Percentiles rank a stretch among this genome's conserved stretches.
Conservation (phyloP, 2,113 vertebrate species). For the Hoplias malabaricus region DNA sequence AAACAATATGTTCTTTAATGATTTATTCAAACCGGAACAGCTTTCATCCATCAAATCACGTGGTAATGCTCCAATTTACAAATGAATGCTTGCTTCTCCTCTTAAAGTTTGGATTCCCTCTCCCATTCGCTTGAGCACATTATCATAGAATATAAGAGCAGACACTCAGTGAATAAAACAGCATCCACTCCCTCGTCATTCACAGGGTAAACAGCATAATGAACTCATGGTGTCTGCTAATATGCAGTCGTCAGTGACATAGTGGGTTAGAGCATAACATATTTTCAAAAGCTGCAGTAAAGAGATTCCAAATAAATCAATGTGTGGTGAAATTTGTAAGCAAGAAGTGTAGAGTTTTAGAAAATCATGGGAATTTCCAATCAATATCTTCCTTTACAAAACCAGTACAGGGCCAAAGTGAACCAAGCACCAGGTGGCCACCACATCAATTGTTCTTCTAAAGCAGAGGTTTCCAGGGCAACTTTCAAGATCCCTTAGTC, state of each 20-base stretch:
- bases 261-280: background rate
- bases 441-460: background rate
- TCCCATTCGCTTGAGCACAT: background rate
- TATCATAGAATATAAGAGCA: constrained; percentile 1
- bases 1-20: background rate
- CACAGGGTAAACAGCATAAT: constrained; percentile 10
- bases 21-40: background rate
- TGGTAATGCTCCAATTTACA: background rate
- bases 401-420: background rate
- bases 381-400: background rate
- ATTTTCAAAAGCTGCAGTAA: background rate
- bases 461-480: background rate
- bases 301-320: background rate
- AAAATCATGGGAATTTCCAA: background rate
- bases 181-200: background rate
- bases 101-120: background rate
- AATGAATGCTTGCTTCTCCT: background rate
- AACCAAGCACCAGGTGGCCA: background rate
- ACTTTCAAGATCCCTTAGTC: background rate
- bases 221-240: background rate
- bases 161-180: background rate
- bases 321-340: background rate
- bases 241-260: background rate
- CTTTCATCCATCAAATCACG: background rate
- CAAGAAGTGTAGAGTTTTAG: background rate